These are phyloP conservation scores for Cerastis rubricosa DNA, from an alignment of 2,888 invertebrate genomes.

Conservation along the genomic window DNA sequence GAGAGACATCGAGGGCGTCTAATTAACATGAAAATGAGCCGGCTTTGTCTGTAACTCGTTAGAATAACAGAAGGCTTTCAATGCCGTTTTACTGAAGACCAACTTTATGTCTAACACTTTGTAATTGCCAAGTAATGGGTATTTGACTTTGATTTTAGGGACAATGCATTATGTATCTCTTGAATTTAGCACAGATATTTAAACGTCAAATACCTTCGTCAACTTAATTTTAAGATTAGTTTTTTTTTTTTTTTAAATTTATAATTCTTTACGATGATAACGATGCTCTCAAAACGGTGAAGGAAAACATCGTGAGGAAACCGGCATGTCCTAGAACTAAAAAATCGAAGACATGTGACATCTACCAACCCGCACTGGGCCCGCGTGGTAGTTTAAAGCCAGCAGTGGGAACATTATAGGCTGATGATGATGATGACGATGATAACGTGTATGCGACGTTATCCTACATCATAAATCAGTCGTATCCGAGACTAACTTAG, in stretches of 20 bases:
- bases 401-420: too few relatives aligned
- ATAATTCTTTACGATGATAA: background rate
- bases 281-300: too few relatives aligned
- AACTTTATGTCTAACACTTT: conserved; percentile 39
- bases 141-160: conserved; percentile 28
- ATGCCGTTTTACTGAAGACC: conserved; percentile 31
- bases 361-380: too few relatives aligned
- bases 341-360: too few relatives aligned
- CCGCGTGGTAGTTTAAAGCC: too few relatives aligned
- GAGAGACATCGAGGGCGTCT: conserved; percentile 38
- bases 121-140: conserved; percentile 29
- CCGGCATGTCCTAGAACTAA: too few relatives aligned
- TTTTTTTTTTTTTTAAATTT: background rate
- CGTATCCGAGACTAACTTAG: too few relatives aligned
- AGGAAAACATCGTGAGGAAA: too few relatives aligned
- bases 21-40: conserved; percentile 62
- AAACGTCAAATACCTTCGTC: background rate
- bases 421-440: too few relatives aligned
- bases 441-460: background rate
- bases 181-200: background rate
- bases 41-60: conserved; percentile 54
- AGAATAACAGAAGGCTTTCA: conserved; percentile 49
- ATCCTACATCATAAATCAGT: too few relatives aligned
- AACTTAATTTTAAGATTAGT: background rate
- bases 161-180: background rate